These are phyloP conservation scores for Mastomys coucha DNA, from an alignment of 2,113 vertebrate genomes.

Conservation along the genomic window DNA sequence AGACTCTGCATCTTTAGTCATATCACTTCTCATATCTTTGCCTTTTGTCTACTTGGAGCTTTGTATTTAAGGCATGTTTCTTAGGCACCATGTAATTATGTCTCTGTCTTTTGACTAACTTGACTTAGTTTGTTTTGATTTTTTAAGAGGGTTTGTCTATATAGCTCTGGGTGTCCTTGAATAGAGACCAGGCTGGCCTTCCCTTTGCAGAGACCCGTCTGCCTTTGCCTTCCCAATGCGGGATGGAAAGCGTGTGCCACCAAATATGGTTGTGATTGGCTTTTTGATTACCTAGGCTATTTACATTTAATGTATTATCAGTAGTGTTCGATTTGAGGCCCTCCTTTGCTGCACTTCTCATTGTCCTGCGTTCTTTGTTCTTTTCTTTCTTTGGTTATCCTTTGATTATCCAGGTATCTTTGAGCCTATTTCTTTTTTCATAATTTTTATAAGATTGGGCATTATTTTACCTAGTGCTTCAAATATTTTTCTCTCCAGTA, in stretches of 20 bases:
- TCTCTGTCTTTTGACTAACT: background rate
- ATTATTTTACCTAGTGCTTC: background rate
- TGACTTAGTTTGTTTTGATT: background rate
- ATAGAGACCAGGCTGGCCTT: background rate
- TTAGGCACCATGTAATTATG: background rate
- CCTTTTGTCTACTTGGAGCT: background rate
- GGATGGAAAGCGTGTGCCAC: background rate
- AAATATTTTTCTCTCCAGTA: background rate
- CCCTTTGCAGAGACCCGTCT: background rate
- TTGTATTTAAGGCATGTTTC: slow-evolving; percentile 21
- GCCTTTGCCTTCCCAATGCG: background rate
- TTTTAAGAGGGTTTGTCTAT: background rate
- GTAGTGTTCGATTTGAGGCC: background rate
- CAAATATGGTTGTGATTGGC: background rate
- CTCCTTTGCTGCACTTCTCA: background rate
- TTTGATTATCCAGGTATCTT: background rate
- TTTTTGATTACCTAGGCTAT: background rate
- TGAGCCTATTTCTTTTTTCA: background rate
- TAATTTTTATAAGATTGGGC: background rate
- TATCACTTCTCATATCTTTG: background rate
- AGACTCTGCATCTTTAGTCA: background rate
- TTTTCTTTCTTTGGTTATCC: background rate
- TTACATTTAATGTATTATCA: background rate
- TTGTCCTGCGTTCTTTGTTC: background rate
- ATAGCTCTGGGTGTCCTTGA: background rate